Percentiles rank a stretch among this genome's conserved stretches.
phyloP scores from a whole-genome alignment of 2,113 vertebrate species.

The Neolamprologus sp. region DNA sequence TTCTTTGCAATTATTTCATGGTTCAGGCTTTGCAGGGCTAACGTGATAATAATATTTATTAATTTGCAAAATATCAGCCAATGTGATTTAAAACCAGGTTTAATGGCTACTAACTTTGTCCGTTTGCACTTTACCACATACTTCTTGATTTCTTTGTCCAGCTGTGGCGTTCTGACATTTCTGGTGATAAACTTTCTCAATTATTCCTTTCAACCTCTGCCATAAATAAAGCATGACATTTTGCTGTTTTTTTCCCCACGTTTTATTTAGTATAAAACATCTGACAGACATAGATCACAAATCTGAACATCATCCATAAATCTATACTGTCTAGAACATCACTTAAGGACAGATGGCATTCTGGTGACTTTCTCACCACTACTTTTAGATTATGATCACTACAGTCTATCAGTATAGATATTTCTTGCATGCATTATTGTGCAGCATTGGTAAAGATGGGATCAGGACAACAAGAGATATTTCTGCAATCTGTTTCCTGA shows the following conservation, averaged over 20 bases:
- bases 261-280: neutral
- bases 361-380: neutral
- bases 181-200: neutral
- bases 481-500: neutral
- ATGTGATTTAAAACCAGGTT: neutral
- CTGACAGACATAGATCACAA: neutral
- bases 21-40: neutral
- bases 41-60: neutral
- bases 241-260: fast-evolving
- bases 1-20: neutral
- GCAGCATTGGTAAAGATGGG: neutral
- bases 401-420: neutral
- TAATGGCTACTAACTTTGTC: neutral
- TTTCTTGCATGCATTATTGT: neutral
- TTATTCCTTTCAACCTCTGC: neutral
- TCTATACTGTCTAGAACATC: neutral
- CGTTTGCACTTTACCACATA: neutral
- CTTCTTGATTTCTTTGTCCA: neutral
- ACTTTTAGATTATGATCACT: neutral
- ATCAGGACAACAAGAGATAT: neutral
- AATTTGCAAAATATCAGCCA: neutral
- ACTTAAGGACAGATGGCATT: neutral
- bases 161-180: neutral
- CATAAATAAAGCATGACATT: neutral
- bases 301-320: neutral